phyloP scores from a whole-genome alignment of 2,797 vertebrate species.

The Micrastur ruficollis region DNA sequence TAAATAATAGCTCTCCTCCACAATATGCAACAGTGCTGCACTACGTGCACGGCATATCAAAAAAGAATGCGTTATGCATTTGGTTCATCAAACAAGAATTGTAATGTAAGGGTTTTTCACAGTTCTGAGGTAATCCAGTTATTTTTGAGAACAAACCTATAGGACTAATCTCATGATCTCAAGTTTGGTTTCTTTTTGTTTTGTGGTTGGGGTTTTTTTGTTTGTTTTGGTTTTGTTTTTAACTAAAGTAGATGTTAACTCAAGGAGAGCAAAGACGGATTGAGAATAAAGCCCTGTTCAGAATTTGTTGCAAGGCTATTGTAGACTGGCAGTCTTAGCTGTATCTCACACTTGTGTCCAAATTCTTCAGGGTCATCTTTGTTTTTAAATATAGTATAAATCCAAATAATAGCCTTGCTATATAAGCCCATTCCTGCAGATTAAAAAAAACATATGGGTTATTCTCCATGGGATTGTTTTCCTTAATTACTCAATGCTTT shows the following conservation, averaged over 20 bases:
- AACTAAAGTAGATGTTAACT: background rate
- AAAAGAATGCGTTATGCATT: background rate
- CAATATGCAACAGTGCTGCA: background rate
- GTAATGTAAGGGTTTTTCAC: background rate
- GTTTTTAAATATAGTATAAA: background rate
- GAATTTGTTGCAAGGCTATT: background rate
- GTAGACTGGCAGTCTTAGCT: background rate
- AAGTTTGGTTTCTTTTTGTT: background rate
- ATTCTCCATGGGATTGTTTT: background rate
- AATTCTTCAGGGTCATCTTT: background rate
- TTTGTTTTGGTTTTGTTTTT: background rate
- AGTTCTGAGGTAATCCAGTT: background rate
- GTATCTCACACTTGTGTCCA: background rate
- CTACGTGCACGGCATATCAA: background rate
- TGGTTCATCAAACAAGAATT: background rate
- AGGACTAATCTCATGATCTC: background rate
- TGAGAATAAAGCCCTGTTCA: background rate
- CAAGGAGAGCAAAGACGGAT: background rate
- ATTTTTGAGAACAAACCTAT: background rate
- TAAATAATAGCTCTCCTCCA: background rate
- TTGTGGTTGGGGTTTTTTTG: background rate
- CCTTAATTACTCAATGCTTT: background rate
- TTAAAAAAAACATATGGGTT: background rate
- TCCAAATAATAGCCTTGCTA: background rate
- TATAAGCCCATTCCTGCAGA: background rate